phyloP scores from a whole-genome alignment of 1,140 invertebrate genomes.

The Adelges cooleyi region DNA sequence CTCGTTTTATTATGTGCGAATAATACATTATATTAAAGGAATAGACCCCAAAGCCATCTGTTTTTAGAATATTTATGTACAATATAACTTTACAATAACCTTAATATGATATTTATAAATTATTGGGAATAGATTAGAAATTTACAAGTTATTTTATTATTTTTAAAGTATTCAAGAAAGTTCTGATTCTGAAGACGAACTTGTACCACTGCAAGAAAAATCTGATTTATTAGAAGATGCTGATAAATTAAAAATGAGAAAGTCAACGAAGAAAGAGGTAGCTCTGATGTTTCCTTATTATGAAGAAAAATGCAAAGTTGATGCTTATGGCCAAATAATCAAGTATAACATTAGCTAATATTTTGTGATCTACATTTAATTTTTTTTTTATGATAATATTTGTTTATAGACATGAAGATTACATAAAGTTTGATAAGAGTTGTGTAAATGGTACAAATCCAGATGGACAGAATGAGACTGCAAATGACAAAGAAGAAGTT shows the following conservation, averaged over 20 bases:
- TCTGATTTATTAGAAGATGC: constrained; percentile 60
- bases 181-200: constrained; percentile 78
- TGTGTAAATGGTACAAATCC: background rate
- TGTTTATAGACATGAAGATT: constrained; percentile 32
- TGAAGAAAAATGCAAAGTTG: constrained; percentile 84
- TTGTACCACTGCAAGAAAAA: constrained; percentile 57
- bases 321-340: constrained; percentile 93
- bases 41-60: no score
- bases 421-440: constrained; percentile 11
- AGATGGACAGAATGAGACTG: constrained; percentile 23
- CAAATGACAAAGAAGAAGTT: constrained; percentile 37
- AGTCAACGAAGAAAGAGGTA: constrained; percentile 63
- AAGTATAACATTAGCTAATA: no score
- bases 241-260: constrained; percentile 68
- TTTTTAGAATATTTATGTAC: no score
- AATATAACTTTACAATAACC: no score
- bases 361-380: constrained; percentile 15
- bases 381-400: constrained; percentile 30
- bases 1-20: no score
- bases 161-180: constrained; percentile 36
- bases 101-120: no score
- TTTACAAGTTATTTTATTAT: no score
- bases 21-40: no score
- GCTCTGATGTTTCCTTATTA: constrained; percentile 87
- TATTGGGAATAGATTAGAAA: no score